These are phyloP conservation scores for Drosophila niveifrons DNA, from an alignment of 2,888 invertebrate genomes.

Conservation along the genomic window DNA sequence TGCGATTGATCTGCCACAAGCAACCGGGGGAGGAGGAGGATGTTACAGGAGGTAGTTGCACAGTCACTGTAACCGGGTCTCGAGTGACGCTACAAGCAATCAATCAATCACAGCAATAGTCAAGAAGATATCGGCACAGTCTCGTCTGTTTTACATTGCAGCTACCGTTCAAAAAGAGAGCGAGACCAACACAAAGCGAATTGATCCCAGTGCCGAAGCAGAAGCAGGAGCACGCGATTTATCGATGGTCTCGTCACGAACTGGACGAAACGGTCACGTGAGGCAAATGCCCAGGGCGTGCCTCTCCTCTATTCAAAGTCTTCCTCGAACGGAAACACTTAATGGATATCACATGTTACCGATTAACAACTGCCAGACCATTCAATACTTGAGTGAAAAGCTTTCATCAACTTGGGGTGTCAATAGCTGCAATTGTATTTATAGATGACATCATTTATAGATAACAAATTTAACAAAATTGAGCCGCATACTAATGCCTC, in stretches of 20 bases:
- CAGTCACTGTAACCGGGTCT: conserved; percentile 25
- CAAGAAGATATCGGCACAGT: conserved; percentile 55
- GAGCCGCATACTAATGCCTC: not conserved
- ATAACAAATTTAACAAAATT: not conserved
- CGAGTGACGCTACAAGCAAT: conserved; percentile 62
- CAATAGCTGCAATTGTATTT: not conserved
- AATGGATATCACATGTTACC: conserved; percentile 28
- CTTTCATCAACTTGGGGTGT: not conserved
- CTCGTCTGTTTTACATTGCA: conserved; percentile 11
- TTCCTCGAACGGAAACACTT: conserved; percentile 26
- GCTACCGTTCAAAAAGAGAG: conserved; percentile 50
- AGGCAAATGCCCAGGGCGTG: conserved; percentile 33
- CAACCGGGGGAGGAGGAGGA: not conserved
- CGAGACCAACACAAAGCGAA: conserved; percentile 3
- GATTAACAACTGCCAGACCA: conserved; percentile 2
- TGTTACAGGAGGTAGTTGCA: not conserved
- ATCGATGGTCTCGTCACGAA: conserved; percentile 47
- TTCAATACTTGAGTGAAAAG: conserved; percentile 7
- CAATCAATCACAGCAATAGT: conserved; percentile 72
- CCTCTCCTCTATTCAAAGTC: conserved; percentile 14
- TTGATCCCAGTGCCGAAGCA: conserved; percentile 12
- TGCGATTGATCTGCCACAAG: conserved; percentile 63
- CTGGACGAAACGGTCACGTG: conserved; percentile 23
- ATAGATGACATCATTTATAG: not conserved
- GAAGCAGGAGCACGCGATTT: conserved; percentile 44